A percentile compares a stretch with the other conserved stretches of the same genome.
Evolutionary conservation across 2,113 vertebrate species (phyloP).

Genomic region (Parus major): DNA sequence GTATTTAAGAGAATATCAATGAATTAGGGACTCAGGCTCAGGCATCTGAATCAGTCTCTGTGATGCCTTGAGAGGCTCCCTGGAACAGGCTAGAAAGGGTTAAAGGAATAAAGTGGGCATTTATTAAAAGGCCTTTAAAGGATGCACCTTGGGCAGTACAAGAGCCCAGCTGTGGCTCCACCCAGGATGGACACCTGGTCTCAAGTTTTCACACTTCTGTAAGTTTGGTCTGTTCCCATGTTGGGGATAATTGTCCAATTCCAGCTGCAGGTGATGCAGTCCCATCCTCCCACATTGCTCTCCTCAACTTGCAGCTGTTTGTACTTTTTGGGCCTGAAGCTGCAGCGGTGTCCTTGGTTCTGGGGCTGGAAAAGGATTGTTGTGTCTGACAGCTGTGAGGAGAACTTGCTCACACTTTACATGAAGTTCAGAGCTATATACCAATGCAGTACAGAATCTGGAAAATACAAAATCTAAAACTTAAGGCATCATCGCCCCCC

Average conservation of each 20-base stretch:
- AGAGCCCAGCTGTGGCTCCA: fast-evolving
- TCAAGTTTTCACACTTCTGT: not conserved
- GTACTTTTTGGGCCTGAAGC: not conserved
- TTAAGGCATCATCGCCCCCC: too few relatives aligned
- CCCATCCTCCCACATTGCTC: not conserved
- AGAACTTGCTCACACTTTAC: not conserved
- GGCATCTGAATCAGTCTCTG: not conserved
- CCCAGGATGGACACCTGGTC: not conserved
- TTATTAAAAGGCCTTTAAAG: not conserved
- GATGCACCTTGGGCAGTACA: not conserved
- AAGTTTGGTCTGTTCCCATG: not conserved
- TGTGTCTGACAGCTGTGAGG: not conserved
- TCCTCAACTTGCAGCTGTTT: not conserved
- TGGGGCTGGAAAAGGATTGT: not conserved
- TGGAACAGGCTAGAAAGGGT: not conserved
- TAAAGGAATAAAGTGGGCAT: not conserved
- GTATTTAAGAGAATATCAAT: not conserved
- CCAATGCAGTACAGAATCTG: not conserved
- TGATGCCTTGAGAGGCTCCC: not conserved
- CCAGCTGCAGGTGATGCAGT: not conserved
- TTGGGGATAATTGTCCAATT: not conserved
- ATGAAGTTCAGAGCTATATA: not conserved
- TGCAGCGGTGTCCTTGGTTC: not conserved
- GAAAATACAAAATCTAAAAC: not conserved
- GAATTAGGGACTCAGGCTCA: not conserved